Percentiles rank a stretch among this genome's conserved stretches.
phyloP scores from a whole-genome alignment of 1,140 invertebrate species.

The Pteromalus puparum region DNA sequence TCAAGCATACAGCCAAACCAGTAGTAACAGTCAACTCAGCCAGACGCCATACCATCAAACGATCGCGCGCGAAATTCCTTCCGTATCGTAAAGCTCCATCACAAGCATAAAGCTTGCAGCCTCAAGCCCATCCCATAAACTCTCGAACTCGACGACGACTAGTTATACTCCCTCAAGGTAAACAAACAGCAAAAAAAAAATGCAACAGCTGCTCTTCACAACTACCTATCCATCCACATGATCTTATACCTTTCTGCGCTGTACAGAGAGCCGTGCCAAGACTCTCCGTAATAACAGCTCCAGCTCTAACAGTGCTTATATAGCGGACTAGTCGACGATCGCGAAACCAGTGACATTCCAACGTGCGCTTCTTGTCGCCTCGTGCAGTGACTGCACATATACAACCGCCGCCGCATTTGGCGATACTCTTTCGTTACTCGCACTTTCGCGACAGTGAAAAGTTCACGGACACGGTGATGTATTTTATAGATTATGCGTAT shows the following conservation, averaged over 20 bases:
- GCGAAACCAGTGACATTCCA: slow-evolving; percentile 57
- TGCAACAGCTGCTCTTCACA: neutral
- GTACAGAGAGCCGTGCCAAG: too few species aligned
- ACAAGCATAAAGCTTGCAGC: neutral
- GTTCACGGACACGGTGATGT: neutral
- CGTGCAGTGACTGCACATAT: slow-evolving; percentile 11
- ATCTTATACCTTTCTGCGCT: neutral
- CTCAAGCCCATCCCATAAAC: neutral
- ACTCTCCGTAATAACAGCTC: neutral
- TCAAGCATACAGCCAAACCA: too few species aligned
- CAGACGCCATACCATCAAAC: too few species aligned
- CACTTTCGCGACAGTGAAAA: slow-evolving; percentile 61
- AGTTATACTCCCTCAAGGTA: neutral
- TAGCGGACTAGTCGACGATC: neutral
- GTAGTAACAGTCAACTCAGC: too few species aligned
- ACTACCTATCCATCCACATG: neutral
- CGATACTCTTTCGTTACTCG: slow-evolving; percentile 64
- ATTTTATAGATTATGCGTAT: too few species aligned
- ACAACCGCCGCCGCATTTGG: slow-evolving; percentile 59
- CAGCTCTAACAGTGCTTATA: slow-evolving; percentile 9
- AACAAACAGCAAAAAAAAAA: neutral
- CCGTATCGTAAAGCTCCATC: neutral
- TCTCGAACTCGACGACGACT: neutral
- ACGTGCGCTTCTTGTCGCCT: slow-evolving; percentile 15
- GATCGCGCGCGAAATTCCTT: neutral